Percentiles rank a stretch among this genome's conserved stretches.
Conservation (phyloP, 2,113 vertebrate genomes). For the Manacus vitellinus region DNA sequence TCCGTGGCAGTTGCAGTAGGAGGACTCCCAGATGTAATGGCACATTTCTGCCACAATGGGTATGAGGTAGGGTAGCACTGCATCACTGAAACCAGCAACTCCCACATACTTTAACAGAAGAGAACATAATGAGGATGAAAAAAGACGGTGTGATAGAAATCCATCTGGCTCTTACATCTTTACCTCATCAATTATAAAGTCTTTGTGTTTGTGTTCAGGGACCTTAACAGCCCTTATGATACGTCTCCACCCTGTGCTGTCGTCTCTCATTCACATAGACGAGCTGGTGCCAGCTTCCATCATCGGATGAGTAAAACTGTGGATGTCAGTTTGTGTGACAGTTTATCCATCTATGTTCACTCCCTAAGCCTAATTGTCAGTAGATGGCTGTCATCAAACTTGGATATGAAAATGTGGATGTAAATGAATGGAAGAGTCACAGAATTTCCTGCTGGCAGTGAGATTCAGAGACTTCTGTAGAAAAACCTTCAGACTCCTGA, state of each 20-base stretch:
- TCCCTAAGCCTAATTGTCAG: not conserved
- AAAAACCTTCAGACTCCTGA: not conserved
- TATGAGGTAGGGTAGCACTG: not conserved
- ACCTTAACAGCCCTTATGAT: not conserved
- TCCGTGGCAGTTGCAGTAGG: not conserved
- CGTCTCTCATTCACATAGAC: not conserved
- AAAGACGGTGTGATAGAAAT: not conserved
- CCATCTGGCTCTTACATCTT: not conserved
- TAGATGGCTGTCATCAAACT: constrained; percentile 1
- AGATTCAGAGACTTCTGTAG: not conserved
- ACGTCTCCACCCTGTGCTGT: not conserved
- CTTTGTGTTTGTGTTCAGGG: not conserved
- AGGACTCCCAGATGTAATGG: not conserved
- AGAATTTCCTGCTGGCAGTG: not conserved
- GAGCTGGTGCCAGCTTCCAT: constrained; percentile 33
- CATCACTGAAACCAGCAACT: not conserved
- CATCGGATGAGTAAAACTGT: not conserved
- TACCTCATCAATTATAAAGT: constrained; percentile 34
- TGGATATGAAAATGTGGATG: not conserved
- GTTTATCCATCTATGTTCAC: constrained; percentile 5
- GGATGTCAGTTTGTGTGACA: constrained; percentile 9
- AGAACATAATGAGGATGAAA: not conserved
- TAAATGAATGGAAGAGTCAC: not conserved
- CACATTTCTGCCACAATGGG: accelerated
- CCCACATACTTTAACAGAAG: accelerated